Conservation (phyloP, 1,140 invertebrate genomes). For the Propsilocerus akamusi region DNA sequence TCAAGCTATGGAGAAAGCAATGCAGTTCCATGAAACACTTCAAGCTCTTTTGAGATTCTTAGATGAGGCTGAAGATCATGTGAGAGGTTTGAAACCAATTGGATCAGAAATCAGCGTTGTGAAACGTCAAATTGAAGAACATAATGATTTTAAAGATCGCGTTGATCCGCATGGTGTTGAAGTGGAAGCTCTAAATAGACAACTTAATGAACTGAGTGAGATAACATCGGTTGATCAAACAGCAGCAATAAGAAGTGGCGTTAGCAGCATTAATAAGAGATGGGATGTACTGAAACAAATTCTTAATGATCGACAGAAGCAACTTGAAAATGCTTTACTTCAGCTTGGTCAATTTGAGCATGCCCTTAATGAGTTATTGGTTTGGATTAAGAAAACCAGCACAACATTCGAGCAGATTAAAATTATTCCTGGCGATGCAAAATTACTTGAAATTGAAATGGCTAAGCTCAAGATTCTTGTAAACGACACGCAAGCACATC, state of each 20-base stretch:
- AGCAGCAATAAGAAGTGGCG: conserved; percentile 76
- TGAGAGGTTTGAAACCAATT: conserved; percentile 66
- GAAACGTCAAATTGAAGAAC: conserved; percentile 81
- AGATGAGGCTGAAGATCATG: conserved; percentile 72
- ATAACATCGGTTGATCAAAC: conserved; percentile 88
- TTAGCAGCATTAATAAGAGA: conserved; percentile 73
- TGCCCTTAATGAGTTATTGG: conserved; percentile 78
- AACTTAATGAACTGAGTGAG: conserved; percentile 84
- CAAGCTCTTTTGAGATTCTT: conserved; percentile 81
- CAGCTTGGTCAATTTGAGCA: conserved; percentile 95
- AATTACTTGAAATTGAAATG: conserved; percentile 70
- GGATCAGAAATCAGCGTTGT: conserved; percentile 88
- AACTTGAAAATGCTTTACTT: conserved; percentile 81
- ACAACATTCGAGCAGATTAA: conserved; percentile 69
- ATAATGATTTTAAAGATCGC: conserved; percentile 82
- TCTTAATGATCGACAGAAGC: conserved; percentile 77
- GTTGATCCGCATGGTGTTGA: conserved; percentile 96
- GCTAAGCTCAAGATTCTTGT: conserved; percentile 69
- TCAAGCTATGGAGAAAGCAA: conserved; percentile 93
- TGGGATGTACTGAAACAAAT: conserved; percentile 82
- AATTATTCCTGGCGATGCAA: conserved; percentile 35
- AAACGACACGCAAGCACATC: conserved; percentile 77
- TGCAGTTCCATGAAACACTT: conserved; percentile 94
- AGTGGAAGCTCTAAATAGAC: conserved; percentile 89
- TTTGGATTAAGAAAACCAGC: conserved; percentile 87